These are phyloP conservation scores for Drosophila lini DNA, from an alignment of 1,140 invertebrate species.

Conservation along the genomic window DNA sequence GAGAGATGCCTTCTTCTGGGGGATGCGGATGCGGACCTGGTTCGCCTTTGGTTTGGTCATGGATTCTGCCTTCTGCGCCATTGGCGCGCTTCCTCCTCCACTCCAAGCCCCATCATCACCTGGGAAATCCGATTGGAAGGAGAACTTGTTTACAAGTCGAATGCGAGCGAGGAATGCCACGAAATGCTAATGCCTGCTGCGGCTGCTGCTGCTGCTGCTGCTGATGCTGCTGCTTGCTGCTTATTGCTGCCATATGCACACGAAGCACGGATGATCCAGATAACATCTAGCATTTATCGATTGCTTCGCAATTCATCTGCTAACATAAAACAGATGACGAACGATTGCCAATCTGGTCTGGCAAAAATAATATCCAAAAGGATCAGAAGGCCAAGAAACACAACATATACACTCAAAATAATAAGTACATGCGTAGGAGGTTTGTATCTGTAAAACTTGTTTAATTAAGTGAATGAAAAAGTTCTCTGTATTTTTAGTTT, in stretches of 20 bases:
- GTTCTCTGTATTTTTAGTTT: no score
- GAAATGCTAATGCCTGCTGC: slow-evolving; percentile 39
- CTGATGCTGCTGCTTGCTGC: background rate
- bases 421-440: no score
- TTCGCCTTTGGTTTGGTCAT: slow-evolving; percentile 29
- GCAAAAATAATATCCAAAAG: slow-evolving; percentile 9
- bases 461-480: no score
- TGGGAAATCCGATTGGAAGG: slow-evolving; percentile 30
- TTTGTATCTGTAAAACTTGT: no score
- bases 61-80: slow-evolving; percentile 53
- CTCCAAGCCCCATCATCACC: slow-evolving; percentile 14
- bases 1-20: slow-evolving; percentile 36
- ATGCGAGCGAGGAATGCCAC: slow-evolving; percentile 68
- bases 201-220: slow-evolving; percentile 1
- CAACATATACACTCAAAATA: no score
- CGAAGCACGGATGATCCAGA: slow-evolving; percentile 50
- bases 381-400: background rate
- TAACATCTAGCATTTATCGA: slow-evolving; percentile 27
- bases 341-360: slow-evolving; percentile 50
- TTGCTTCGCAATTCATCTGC: slow-evolving; percentile 58
- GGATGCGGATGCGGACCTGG: slow-evolving; percentile 20
- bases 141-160: slow-evolving; percentile 69
- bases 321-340: slow-evolving; percentile 81
- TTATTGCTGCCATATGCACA: slow-evolving; percentile 61
- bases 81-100: slow-evolving; percentile 41